Evolutionary conservation across 2,797 vertebrate genomes (phyloP), one percentile per base, ranked within the genome.

Genomic region (Dryobates pubescens): DNA sequence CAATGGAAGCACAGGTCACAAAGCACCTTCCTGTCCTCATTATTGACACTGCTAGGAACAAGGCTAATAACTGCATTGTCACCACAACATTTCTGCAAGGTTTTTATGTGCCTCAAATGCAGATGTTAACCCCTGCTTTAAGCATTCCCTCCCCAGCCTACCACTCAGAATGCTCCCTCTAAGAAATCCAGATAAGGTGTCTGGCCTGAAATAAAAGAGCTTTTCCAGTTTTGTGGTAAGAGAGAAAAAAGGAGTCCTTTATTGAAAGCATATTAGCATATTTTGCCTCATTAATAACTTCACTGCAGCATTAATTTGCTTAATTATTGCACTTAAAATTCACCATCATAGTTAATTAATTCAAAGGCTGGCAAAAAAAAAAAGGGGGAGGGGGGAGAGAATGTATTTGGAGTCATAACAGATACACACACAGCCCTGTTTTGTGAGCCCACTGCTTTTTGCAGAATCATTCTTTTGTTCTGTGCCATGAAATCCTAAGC

Each of bases 231-330:
- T 97, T 96, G 96, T 95, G 90, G 96, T 95, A 95, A 96, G 89
- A 96, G 82, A 97, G 90, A 54, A 56, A 96, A 96, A 93, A 91
- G 88, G 88, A 97, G 94, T 94, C 97, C 96, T 98, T 97, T 98
- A 98, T 98, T 86, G 14, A 97, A 98, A 97, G 92, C 94, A 90
- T 97, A 98, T 98, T 98, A 98, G 96, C 98, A 98, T 98, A 98
- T 97, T 98, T 97, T 97, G 89, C 97, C 97, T 98, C 97, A 97
- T 98, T 98, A 98, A 98, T 98, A 98, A 97, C 95, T 97, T 97
- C 95, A 94, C 97, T 97, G 97, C 94, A 96, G 98, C 97, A 97
- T 98, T 98, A 98, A 98, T 98, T 98, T 98, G 94, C 97, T 97
- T 98, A 98, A 98, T 98, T 98, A 98, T 97, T 97, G 64, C 97